Evolutionary conservation across 1,140 invertebrate genomes (phyloP), one percentile per base, ranked within the genome.

Genomic region (Drosophila athabasca): DNA sequence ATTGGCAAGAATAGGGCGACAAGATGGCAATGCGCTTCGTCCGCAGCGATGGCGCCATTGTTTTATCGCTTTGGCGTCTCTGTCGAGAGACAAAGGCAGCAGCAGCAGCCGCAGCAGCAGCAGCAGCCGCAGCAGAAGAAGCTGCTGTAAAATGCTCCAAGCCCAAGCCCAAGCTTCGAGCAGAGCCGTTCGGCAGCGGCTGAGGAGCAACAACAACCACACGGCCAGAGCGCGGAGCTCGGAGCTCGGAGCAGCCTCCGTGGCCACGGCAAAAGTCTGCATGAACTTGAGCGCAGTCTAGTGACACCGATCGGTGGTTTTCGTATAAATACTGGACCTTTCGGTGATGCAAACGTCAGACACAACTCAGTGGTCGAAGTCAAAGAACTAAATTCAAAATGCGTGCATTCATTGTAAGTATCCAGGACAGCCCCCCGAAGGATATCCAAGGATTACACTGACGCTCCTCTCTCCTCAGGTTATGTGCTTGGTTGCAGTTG

Each of bases 371-470:
- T 81, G 67, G 59, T 88, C 79, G 54, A 88, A 87, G 70, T 85
- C 62, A 87, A 88, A 88, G 82, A 87, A 87, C 79, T 76, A 82
- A 76, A 87, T 68, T 71, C 64, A 89, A 90, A 55, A 91, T 91
- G 90, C 89, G 84, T 79, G 77, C 76, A 62, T 91, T 91, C 31
- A 81, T 91, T 66, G 79, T 91, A 90, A 90, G 87, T 90, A 74
- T 48, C 17, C 29, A 17, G 26, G 11, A 43, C n/a, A 15, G 15
- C 15, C 43, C 13, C 15, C 15, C n/a, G 0, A 26, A 48, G 59
- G 61, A 64, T 64, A 48, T 29, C n/a, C 41, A 59, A 69, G 75
- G 64, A 82, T 83, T 76, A 87, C 46, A 31, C 11, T 29, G 19
- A 19, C 54, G 9, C 7, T 35, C 31, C 17, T 66, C 2, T 44